These are phyloP conservation scores for Drosophila bocki DNA, from an alignment of 1,140 invertebrate species.

Conservation along the genomic window DNA sequence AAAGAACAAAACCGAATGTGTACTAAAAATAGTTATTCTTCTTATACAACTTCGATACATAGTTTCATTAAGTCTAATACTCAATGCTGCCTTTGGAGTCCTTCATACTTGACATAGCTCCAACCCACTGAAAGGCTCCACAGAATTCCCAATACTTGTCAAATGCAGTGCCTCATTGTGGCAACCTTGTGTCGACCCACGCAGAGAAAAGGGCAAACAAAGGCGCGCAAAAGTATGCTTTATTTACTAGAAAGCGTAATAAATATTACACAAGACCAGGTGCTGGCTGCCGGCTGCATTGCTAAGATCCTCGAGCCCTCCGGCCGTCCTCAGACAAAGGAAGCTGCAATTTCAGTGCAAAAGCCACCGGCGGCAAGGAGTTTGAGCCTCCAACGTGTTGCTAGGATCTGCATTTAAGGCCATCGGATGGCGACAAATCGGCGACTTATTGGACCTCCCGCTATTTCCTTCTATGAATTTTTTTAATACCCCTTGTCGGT, in stretches of 20 bases:
- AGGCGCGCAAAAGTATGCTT: conserved; percentile 58
- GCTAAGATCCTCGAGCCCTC: conserved; percentile 20
- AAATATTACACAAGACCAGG: conserved; percentile 80
- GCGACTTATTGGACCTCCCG: conserved; percentile 43
- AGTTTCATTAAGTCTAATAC: background rate
- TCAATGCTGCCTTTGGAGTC: background rate
- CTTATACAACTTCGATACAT: background rate
- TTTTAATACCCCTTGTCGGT: conserved; percentile 21
- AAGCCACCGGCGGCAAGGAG: conserved; percentile 32
- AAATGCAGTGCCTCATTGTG: conserved; percentile 47
- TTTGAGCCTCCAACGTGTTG: conserved; percentile 40
- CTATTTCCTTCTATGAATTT: conserved; percentile 18
- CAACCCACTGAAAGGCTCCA: background rate
- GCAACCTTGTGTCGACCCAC: conserved; percentile 22
- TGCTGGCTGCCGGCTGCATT: conserved; percentile 37
- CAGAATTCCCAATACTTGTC: conserved; percentile 44
- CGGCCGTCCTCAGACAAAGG: conserved; percentile 35
- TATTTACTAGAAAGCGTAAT: conserved; percentile 78
- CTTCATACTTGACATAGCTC: background rate
- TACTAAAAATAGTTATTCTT: background rate
- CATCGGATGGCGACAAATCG: conserved; percentile 46
- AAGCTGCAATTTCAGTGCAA: conserved; percentile 47
- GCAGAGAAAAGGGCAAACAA: conserved; percentile 30
- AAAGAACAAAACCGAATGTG: background rate
- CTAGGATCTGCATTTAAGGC: conserved; percentile 36